Evolutionary conservation across 2,797 vertebrate species (phyloP).

Genomic region (Galaxias olidus): DNA sequence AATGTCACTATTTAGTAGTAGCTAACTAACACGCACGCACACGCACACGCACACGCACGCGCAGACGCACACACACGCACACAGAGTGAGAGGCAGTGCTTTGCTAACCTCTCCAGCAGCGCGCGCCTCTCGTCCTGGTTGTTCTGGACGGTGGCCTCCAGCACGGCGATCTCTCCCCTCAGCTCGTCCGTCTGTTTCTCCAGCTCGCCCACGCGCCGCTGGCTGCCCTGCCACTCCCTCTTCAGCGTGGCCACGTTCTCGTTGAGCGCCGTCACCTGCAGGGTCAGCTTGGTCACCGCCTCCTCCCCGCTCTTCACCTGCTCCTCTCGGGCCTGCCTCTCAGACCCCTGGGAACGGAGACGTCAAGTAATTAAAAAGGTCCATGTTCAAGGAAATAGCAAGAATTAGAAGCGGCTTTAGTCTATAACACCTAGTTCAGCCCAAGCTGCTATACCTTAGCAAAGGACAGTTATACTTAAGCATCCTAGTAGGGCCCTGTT

Average conservation of each 20-base stretch:
- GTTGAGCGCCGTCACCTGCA: slow-evolving; percentile 91
- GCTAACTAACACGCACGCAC: neutral
- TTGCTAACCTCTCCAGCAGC: slow-evolving; percentile 85
- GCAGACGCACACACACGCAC: neutral
- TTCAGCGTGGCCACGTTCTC: slow-evolving; percentile 96
- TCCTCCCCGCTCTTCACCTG: slow-evolving; percentile 85
- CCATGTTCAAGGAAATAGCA: no score
- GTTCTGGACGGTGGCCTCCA: slow-evolving; percentile 97
- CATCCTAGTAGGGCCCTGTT: no score
- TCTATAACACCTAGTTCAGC: no score
- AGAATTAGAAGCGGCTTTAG: no score
- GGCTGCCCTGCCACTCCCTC: slow-evolving; percentile 94
- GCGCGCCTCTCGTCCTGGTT: slow-evolving; percentile 97
- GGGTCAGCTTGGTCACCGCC: slow-evolving; percentile 79
- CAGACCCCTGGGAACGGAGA: slow-evolving; percentile 68
- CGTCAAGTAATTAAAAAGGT: neutral
- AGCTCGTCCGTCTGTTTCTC: slow-evolving; percentile 97
- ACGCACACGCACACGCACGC: neutral
- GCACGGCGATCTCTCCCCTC: slow-evolving; percentile 92
- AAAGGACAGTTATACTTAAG: no score
- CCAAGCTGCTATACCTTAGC: no score
- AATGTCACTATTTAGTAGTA: no score
- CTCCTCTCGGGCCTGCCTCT: slow-evolving; percentile 84
- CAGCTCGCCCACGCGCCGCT: slow-evolving; percentile 87
- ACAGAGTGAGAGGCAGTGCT: neutral